Evolutionary conservation across 2,888 invertebrate genomes (phyloP).

Genomic region (Erynnis tages): DNA sequence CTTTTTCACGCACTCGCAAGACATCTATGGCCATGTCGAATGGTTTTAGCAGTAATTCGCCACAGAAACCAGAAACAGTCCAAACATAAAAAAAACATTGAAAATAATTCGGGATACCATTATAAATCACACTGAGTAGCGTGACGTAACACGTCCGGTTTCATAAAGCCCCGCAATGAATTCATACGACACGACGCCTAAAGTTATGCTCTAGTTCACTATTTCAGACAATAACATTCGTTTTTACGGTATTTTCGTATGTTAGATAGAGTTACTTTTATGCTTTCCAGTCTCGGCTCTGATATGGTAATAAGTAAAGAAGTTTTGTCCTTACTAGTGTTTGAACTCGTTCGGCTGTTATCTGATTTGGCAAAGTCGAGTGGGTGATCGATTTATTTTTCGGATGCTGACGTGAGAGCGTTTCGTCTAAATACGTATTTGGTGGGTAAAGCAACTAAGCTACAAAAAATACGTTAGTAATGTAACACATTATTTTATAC

Average conservation of each 20-base stretch:
- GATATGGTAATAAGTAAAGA: slow-evolving; percentile 18
- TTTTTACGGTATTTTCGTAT: slow-evolving; percentile 18
- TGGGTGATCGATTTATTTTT: slow-evolving; percentile 34
- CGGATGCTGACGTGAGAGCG: slow-evolving; percentile 32
- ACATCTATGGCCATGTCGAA: too few species aligned
- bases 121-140: not conserved
- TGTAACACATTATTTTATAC: too few species aligned
- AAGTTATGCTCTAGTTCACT: slow-evolving; percentile 10
- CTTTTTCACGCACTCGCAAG: too few species aligned
- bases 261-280: not conserved
- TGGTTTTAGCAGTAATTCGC: too few species aligned
- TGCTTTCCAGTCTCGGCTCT: not conserved
- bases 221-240: slow-evolving; percentile 14
- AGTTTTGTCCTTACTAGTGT: slow-evolving; percentile 9
- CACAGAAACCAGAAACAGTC: too few species aligned
- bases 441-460: too few species aligned
- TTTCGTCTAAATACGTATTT: not conserved
- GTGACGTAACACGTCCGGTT: not conserved
- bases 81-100: too few species aligned
- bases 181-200: slow-evolving; percentile 7
- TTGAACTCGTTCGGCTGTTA: slow-evolving; percentile 16
- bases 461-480: too few species aligned
- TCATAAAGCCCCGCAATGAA: not conserved
- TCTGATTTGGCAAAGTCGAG: slow-evolving; percentile 34
- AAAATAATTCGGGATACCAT: too few species aligned